Conservation (phyloP, 2,888 invertebrate species). For the Ellobium chinense region DNA sequence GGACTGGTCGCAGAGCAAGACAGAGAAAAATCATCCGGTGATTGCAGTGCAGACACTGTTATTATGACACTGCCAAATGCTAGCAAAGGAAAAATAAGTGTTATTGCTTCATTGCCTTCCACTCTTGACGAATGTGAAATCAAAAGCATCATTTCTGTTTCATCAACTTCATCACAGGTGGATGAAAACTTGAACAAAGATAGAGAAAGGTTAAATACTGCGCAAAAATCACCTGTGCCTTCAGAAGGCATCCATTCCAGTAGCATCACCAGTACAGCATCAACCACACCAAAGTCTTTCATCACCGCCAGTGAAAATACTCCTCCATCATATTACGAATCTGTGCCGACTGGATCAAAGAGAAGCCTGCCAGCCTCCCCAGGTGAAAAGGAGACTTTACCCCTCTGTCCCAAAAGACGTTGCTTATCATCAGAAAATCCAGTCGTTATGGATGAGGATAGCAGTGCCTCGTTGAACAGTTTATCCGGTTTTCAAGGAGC, state of each 20-base stretch:
- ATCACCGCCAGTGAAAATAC: background rate
- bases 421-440: background rate
- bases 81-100: background rate
- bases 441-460: slow-evolving; percentile 20
- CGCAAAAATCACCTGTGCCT: background rate
- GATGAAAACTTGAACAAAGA: background rate
- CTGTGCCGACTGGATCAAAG: slow-evolving; percentile 3
- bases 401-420: slow-evolving; percentile 3
- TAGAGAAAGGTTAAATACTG: background rate
- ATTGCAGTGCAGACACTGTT: too few species aligned
- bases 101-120: background rate
- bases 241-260: background rate
- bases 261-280: background rate
- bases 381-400: background rate
- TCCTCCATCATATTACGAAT: background rate
- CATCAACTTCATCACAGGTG: background rate
- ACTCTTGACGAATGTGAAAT: background rate
- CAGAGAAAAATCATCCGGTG: too few species aligned
- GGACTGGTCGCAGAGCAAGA: too few species aligned
- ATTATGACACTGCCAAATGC: background rate
- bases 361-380: background rate
- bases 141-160: background rate
- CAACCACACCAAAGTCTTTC: background rate
- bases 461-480: slow-evolving; percentile 25
- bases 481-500: background rate